phyloP scores from a whole-genome alignment of 1,140 invertebrate species.

The Araneus ventricosus region DNA sequence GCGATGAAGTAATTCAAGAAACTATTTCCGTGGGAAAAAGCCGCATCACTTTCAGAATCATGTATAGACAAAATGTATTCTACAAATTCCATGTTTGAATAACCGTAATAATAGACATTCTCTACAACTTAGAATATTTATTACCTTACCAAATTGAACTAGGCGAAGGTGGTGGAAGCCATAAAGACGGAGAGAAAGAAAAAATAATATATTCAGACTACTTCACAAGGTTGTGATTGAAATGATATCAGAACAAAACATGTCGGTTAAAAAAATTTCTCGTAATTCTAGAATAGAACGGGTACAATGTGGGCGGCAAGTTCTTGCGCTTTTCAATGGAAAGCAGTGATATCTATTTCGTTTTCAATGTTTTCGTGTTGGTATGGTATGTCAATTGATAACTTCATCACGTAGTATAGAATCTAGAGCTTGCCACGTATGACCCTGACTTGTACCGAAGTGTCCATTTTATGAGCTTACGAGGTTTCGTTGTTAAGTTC shows the following conservation, averaged over 20 bases:
- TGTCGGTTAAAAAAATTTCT: not conserved
- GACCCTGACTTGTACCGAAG: not conserved
- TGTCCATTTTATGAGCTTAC: not conserved
- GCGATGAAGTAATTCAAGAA: not conserved
- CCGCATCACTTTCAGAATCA: not conserved
- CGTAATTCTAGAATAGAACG: not conserved
- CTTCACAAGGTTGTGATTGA: not conserved
- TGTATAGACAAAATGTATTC: not conserved
- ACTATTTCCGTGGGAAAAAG: not conserved
- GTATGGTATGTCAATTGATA: not conserved
- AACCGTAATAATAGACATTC: slow-evolving; percentile 2
- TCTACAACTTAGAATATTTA: not conserved
- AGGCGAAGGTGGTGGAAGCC: not conserved
- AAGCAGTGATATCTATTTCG: not conserved
- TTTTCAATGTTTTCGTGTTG: not conserved
- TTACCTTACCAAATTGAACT: not conserved
- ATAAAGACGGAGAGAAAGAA: not conserved
- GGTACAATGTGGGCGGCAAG: not conserved
- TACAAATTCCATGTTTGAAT: not conserved
- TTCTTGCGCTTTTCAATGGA: not conserved
- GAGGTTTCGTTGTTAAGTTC: not conserved
- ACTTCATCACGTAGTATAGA: not conserved
- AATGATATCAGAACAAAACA: slow-evolving; percentile 15
- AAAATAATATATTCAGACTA: not conserved
- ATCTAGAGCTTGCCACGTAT: not conserved